phyloP scores from a whole-genome alignment of 1,140 invertebrate genomes.

The Euglossa dilemma region DNA sequence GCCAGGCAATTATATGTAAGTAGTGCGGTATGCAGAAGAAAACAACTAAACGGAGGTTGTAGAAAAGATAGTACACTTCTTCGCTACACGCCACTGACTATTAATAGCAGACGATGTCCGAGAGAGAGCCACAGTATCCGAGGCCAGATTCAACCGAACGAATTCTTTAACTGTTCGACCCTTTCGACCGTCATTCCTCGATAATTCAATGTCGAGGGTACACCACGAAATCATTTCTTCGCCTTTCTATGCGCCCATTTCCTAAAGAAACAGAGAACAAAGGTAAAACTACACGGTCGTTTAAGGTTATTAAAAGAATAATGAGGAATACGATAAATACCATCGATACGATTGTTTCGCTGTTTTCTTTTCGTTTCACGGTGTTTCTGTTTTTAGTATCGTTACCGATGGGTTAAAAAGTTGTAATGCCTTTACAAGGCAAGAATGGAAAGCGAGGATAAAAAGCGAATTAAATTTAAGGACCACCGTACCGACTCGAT shows the following conservation, averaged over 20 bases:
- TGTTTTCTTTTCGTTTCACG: too few species aligned
- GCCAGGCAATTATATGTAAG: conserved; percentile 19
- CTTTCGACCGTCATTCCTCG: conserved; percentile 22
- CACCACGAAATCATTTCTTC: neutral
- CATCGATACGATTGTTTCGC: too few species aligned
- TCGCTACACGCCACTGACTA: conserved; percentile 34
- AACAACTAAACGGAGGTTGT: conserved; percentile 30
- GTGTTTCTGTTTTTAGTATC: too few species aligned
- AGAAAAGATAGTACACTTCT: conserved; percentile 41
- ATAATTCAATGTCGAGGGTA: conserved; percentile 56
- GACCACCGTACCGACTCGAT: too few species aligned
- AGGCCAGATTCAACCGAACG: conserved; percentile 43
- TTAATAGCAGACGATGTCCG: conserved; percentile 52
- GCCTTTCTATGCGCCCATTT: neutral
- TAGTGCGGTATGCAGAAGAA: conserved; percentile 20
- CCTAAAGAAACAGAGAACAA: neutral
- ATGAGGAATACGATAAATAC: too few species aligned
- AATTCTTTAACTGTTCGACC: conserved; percentile 43
- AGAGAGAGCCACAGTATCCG: conserved; percentile 34
- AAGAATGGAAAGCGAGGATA: too few species aligned
- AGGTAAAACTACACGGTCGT: too few species aligned
- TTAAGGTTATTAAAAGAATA: too few species aligned
- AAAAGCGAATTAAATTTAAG: too few species aligned
- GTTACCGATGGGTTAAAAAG: too few species aligned
- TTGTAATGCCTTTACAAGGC: too few species aligned